Evolutionary conservation across 2,797 vertebrate genomes (phyloP), one percentile per base, ranked within the genome.

Genomic region (Phaenicophaeus curvirostris): DNA sequence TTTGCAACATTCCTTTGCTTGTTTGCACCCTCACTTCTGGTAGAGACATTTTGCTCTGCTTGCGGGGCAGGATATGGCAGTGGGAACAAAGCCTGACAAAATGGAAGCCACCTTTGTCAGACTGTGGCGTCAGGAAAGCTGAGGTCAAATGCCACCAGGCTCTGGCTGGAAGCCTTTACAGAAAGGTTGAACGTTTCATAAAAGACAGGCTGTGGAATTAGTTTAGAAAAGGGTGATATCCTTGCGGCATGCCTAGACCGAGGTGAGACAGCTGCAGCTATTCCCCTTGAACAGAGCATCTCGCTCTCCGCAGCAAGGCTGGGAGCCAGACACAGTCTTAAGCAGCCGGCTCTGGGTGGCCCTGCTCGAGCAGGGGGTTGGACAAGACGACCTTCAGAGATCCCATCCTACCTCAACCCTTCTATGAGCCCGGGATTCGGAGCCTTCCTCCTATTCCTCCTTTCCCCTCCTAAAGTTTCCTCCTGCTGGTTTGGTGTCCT

Each of bases 1-100:
- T 94, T 95, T 79, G 53, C 85, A 83, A 27, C 15, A 6, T 75
- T 88, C 90, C 89, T 88, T 84, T 68, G 69, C 95, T 96, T 94
- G 73, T 92, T 94, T 94, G 65, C 85, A 50, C 72, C 71, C 85
- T 94, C 0, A 0, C 19, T 93, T 76, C 62, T 50, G 44, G 73
- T 88, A 87, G 35, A 91, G 91, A 66, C 39, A 21, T 86, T 94
- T 90, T 80, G 62, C 62, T 81, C 0, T 8, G 31, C 84, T 87
- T 53, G 35, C 46, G 63, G 75, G 53, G 37, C 42, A 42, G 50
- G 68, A 31, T 65, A 39, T 0, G 0, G 85, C 66, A 67, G 41
- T 24, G 69, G 55, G 50, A 91, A 53, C 79, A 84, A 65, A 90
- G 77, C 62, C 90, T 72, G 42, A 44, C 76, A 81, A 90, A 90